Evolutionary conservation across 64 coral and sea anemone genomes (phyloP).

Genomic region (Dendronephthya gigantea): DNA sequence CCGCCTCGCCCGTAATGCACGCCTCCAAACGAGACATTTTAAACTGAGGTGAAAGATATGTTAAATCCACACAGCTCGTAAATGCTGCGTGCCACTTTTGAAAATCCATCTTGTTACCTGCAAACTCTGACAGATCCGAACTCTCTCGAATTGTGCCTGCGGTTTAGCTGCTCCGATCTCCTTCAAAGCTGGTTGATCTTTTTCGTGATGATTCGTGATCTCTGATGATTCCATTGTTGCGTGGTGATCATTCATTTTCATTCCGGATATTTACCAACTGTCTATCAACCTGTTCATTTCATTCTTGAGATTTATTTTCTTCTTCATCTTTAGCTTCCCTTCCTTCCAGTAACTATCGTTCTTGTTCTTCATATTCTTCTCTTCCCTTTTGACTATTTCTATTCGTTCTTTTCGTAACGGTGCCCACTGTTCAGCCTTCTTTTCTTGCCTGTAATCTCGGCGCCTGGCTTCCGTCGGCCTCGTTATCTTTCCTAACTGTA

Average conservation of each 20-base stretch:
- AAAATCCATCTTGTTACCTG: conserved; percentile 51
- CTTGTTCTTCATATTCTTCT: not conserved
- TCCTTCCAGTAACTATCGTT: not conserved
- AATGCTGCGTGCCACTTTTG: conserved; percentile 39
- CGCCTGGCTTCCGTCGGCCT: too few relatives aligned
- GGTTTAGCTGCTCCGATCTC: not conserved
- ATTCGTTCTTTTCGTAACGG: not conserved
- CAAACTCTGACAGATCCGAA: conserved; percentile 33
- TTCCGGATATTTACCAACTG: too few relatives aligned
- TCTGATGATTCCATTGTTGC: too few relatives aligned
- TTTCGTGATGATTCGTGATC: not conserved
- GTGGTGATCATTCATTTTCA: too few relatives aligned
- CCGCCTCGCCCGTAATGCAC: conserved; percentile 30
- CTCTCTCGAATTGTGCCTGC: conserved; percentile 35
- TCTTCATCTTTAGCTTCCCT: not conserved
- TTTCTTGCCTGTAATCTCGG: too few relatives aligned
- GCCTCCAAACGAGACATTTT: conserved; percentile 50
- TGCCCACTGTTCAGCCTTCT: not conserved
- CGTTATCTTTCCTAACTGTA: too few relatives aligned
- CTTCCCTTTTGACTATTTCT: not conserved
- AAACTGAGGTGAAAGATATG: conserved; percentile 32
- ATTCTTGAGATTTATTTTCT: not conserved
- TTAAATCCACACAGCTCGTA: conserved; percentile 36
- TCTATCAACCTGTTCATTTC: too few relatives aligned
- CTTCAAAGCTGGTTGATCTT: not conserved